A percentile compares a stretch with the other conserved stretches of the same genome.
Conservation (phyloP, 2,113 vertebrate species). For the Corvus moneduloides region DNA sequence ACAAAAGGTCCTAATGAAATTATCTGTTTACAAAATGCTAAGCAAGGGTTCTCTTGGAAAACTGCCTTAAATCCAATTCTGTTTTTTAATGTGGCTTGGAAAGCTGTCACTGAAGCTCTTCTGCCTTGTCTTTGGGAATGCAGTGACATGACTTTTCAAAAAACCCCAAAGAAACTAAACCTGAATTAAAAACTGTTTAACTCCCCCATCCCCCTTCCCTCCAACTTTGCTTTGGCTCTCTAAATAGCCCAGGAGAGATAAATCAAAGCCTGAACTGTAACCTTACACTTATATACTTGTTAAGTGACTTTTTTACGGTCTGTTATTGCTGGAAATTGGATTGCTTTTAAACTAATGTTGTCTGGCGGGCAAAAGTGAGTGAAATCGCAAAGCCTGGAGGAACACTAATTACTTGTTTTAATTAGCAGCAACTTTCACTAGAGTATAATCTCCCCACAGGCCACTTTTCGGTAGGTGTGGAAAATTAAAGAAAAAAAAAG, state of each 20-base stretch:
- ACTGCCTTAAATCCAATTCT: slow-evolving; percentile 60
- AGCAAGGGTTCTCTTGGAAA: slow-evolving; percentile 39
- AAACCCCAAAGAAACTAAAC: not conserved
- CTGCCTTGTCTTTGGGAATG: not conserved
- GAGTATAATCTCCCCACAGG: slow-evolving; percentile 89
- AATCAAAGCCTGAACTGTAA: slow-evolving; percentile 79
- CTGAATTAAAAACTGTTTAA: not conserved
- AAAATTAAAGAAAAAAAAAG: not conserved
- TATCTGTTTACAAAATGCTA: slow-evolving; percentile 69
- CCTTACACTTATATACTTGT: slow-evolving; percentile 78
- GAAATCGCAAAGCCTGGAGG: slow-evolving; percentile 87
- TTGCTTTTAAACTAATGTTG: slow-evolving; percentile 83
- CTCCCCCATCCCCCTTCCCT: not conserved
- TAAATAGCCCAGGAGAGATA: slow-evolving; percentile 70
- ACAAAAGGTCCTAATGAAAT: slow-evolving; percentile 71
- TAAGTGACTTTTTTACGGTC: slow-evolving; percentile 82
- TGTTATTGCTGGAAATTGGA: slow-evolving; percentile 83
- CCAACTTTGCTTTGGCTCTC: slow-evolving; percentile 52
- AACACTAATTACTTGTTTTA: slow-evolving; percentile 97
- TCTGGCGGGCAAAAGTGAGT: slow-evolving; percentile 84
- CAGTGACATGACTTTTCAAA: not conserved
- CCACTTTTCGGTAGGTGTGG: slow-evolving; percentile 80
- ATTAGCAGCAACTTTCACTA: slow-evolving; percentile 95
- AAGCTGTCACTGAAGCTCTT: slow-evolving; percentile 20
- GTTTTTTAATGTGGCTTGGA: slow-evolving; percentile 49